These are phyloP conservation scores for Eueremaeus valkanovi DNA, from an alignment of 2,888 invertebrate species.

Conservation along the genomic window DNA sequence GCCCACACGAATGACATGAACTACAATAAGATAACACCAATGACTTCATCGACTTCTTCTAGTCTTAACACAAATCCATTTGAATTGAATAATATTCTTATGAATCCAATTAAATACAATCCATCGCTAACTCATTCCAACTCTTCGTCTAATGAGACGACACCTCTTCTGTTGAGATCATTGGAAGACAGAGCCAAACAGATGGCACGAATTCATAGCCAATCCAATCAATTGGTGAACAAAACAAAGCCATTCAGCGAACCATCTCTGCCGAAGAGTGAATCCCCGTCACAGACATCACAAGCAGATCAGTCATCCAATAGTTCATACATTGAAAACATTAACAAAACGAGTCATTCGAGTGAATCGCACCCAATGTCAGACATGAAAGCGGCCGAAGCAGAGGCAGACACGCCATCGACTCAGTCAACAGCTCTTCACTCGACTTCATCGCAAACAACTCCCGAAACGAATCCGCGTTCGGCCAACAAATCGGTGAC, in stretches of 20 bases:
- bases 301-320: conserved; percentile 11
- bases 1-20: background rate
- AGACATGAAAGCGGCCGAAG: background rate
- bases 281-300: conserved; percentile 26
- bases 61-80: conserved; percentile 32
- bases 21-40: background rate
- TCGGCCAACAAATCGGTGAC: conserved; percentile 38
- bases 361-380: background rate
- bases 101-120: background rate
- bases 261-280: conserved; percentile 26
- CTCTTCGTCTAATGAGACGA: conserved; percentile 38
- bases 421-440: conserved; percentile 24
- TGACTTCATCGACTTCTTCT: conserved; percentile 35
- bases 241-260: background rate
- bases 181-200: conserved; percentile 5
- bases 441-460: conserved; percentile 15
- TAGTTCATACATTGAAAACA: conserved; percentile 23
- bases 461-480: background rate
- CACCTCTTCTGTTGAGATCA: conserved; percentile 26
- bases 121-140: background rate
- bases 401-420: background rate
- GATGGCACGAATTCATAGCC: background rate
- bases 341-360: background rate
- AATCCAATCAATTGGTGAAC: background rate
- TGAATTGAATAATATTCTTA: conserved; percentile 9